phyloP scores from a whole-genome alignment of 2,888 invertebrate species.

The Mesochorus sp. region DNA sequence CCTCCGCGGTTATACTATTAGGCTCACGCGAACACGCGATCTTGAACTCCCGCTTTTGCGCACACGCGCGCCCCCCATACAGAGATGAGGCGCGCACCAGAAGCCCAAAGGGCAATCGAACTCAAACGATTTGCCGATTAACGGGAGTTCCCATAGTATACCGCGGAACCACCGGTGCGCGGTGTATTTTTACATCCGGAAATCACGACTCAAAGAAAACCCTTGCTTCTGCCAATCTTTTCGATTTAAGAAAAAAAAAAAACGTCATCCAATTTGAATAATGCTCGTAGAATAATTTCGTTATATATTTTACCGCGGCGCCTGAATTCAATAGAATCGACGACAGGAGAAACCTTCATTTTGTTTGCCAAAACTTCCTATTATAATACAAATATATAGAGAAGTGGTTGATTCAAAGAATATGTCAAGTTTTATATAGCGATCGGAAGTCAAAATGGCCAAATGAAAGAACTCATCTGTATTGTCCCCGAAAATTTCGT shows the following conservation, averaged over 20 bases:
- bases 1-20: conserved; percentile 66
- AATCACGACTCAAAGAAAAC: too few relatives aligned
- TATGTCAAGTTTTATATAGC: conserved; percentile 54
- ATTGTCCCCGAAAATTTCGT: conserved; percentile 56
- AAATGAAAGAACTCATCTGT: conserved; percentile 53
- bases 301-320: conserved; percentile 12
- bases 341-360: conserved; percentile 35
- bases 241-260: too few relatives aligned
- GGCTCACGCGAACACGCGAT: conserved; percentile 75
- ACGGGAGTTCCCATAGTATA: conserved; percentile 28
- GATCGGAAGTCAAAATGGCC: conserved; percentile 54
- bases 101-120: conserved; percentile 58
- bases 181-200: too few relatives aligned
- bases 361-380: not conserved
- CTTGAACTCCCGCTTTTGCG: conserved; percentile 52
- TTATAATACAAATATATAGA: not conserved
- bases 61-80: conserved; percentile 46
- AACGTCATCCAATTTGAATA: too few relatives aligned
- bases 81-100: conserved; percentile 52
- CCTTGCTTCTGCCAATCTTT: too few relatives aligned
- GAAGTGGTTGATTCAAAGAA: conserved; percentile 24
- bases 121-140: conserved; percentile 45
- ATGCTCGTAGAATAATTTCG: not conserved
- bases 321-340: conserved; percentile 22
- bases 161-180: too few relatives aligned